Evolutionary conservation across 2,113 vertebrate genomes (phyloP), one percentile per base, ranked within the genome.

Genomic region (Salvelinus alpinus): DNA sequence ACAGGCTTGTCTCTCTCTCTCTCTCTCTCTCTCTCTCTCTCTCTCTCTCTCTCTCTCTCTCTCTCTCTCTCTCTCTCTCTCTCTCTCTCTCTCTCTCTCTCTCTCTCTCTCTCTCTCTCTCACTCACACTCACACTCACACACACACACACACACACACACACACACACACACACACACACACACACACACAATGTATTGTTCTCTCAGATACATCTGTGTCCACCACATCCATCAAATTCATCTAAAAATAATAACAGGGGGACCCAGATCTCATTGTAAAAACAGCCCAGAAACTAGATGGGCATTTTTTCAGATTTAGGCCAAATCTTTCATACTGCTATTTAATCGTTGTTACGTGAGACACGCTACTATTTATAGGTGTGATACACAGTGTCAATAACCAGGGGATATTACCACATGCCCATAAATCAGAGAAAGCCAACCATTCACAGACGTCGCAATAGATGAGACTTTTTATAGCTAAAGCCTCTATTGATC

Each of bases 341-440:
- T 1, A 54, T 78, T 76, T 29, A 71, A 24, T 65, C 3, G 0
- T 44, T 18, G 72, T 74, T 79, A 78, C 76, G 60, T 44, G 75
- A 82, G 73, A 48, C 69, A 62, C 24, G 70, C 22, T 73, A 4
- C 59, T n/a, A 34, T 82, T 82, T 80, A 78, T n/a, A 47, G 34
- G 78, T 48, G 38, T 73, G 75, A 76, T 76, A 81, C 74, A 78
- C 73, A 74, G 22, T 74, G 84, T 88, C 84, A 38, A 83, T 83
- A 70, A 22, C 68, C 31, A 64, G 72, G 78, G 81, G 78, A 71
- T 82, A 72, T 74, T 79, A 70, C n/a, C 3, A 70, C n/a, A n/a
- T 11, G n/a, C 2, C 44, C 11, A 5, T 78, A 65, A 77, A 82
- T 73, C 44, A 65, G 71, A 44, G 68, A 27, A n/a, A 70, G 44